Percentiles rank a stretch among this genome's conserved stretches.
These are phyloP conservation scores for Tragelaphus strepsiceros DNA, from an alignment of 2,113 vertebrate genomes.

Conservation along the genomic window DNA sequence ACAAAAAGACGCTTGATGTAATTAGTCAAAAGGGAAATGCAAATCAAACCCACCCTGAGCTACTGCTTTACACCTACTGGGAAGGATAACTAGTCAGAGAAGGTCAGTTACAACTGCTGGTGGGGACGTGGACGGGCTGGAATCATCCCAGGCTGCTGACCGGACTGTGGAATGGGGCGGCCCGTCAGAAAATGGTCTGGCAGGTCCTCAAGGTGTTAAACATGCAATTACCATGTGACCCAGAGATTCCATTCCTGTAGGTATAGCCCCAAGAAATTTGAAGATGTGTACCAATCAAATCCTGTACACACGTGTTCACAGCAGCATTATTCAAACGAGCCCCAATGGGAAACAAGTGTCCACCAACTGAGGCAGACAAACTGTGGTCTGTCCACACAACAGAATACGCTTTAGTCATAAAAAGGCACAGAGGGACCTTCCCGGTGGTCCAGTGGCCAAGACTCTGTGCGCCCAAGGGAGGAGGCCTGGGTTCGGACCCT, in stretches of 20 bases:
- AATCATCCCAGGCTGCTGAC: not conserved
- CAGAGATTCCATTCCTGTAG: not conserved
- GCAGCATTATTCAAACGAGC: not conserved
- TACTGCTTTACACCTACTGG: not conserved
- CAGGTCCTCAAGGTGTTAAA: not conserved
- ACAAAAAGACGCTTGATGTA: not conserved
- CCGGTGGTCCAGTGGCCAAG: not conserved
- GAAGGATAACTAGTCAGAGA: not conserved
- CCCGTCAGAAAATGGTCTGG: rapidly evolving
- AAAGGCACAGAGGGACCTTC: not conserved
- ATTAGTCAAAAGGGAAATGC: not conserved
- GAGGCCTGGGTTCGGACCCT: not conserved
- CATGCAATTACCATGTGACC: not conserved
- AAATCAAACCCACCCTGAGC: not conserved
- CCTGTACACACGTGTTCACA: not conserved
- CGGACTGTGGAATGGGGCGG: not conserved
- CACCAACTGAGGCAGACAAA: not conserved
- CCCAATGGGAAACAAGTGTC: not conserved
- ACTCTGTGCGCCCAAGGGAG: not conserved
- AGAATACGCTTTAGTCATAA: not conserved
- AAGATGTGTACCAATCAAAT: not conserved
- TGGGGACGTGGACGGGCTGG: not conserved
- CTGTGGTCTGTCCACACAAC: not conserved
- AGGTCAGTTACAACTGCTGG: too few relatives aligned
- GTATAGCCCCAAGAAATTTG: not conserved